Evolutionary conservation across 2,888 invertebrate species (phyloP), one percentile per base, ranked within the genome.

Genomic region (Teleogryllus oceanicus): DNA sequence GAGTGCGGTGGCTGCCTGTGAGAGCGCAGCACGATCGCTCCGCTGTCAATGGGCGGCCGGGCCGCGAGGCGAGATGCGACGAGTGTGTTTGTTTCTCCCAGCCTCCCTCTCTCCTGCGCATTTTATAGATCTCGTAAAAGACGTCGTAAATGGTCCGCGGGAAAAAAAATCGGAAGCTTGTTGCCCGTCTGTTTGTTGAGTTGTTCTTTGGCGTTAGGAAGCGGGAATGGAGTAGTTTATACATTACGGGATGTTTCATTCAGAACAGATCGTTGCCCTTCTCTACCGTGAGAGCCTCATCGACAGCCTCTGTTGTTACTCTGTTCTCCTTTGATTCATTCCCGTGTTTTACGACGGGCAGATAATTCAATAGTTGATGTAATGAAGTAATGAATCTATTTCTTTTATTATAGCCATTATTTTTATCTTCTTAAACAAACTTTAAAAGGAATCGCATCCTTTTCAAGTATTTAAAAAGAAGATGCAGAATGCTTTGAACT

Each of bases 111-210:
- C 62, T 62, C 62, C 62, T 16, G 62, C 62, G 16, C 62, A 13
- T 62, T 62, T 62, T 62, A 62, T 62, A 62, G 62, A 62, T 62
- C 62, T 62, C 62, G 62, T 62, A 62, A 62, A 62, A 62, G 62
- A 4, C n/a, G n/a, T 62, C n/a, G 62, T 62, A 62, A 62, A 62
- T n/a, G 62, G n/a, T 37, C 37, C 37, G 62, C 11, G n/a, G 13
- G 62, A 11, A 12, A 11, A 11, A 12, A 12, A 62, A 62, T 62
- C 16, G 62, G 62, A 62, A 62, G 62, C 37, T 37, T 37, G 37
- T 37, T 37, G 37, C 37, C 37, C 8, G 8, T 37, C 37, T 62
- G 62, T n/a, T 62, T 18, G 62, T 62, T 62, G 62, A 62, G 62
- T 62, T n/a, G 62, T 62, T 62, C 62, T 62, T 62, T 8, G 13